phyloP scores from a whole-genome alignment of 1,140 invertebrate genomes.

The Drosophila subobscura region DNA sequence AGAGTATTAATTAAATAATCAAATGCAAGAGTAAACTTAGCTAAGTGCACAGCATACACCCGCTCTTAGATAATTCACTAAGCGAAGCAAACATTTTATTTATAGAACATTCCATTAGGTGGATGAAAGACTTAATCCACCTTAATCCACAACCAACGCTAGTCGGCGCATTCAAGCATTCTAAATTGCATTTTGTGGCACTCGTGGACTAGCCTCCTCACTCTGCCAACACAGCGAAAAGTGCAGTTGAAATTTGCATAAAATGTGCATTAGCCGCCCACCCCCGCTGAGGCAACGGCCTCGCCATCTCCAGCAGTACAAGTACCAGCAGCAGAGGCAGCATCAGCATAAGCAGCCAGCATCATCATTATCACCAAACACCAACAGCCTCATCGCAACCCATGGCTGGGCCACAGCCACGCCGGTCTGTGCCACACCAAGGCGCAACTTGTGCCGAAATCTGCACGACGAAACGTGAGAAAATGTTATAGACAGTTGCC shows the following conservation, averaged over 20 bases:
- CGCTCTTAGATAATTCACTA: too few species aligned
- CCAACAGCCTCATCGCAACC: conserved; percentile 21
- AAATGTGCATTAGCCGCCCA: conserved; percentile 72
- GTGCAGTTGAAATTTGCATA: conserved; percentile 66
- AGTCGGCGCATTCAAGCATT: conserved; percentile 41
- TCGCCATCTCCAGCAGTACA: conserved; percentile 18
- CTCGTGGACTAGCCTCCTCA: conserved; percentile 53
- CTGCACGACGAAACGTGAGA: conserved; percentile 78
- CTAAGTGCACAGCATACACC: too few species aligned
- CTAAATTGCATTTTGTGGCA: conserved; percentile 52
- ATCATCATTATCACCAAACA: conserved; percentile 54
- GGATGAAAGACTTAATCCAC: conserved; percentile 35
- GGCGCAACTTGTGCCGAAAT: conserved; percentile 79
- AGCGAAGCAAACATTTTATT: background rate
- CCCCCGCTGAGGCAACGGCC: conserved; percentile 54
- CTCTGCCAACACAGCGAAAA: conserved; percentile 29
- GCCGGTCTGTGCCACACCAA: conserved; percentile 54
- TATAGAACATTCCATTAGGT: conserved; percentile 31
- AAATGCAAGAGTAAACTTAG: too few species aligned
- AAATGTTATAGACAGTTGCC: conserved; percentile 69
- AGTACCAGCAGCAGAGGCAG: conserved; percentile 2
- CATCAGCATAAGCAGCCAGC: conserved; percentile 7
- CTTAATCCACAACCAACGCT: conserved; percentile 23
- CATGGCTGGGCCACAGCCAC: conserved; percentile 19
- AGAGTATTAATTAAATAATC: too few species aligned